Percentiles rank a stretch among this genome's conserved stretches.
These are phyloP conservation scores for Australoheros scitulus DNA, from an alignment of 2,113 vertebrate genomes.

Conservation along the genomic window DNA sequence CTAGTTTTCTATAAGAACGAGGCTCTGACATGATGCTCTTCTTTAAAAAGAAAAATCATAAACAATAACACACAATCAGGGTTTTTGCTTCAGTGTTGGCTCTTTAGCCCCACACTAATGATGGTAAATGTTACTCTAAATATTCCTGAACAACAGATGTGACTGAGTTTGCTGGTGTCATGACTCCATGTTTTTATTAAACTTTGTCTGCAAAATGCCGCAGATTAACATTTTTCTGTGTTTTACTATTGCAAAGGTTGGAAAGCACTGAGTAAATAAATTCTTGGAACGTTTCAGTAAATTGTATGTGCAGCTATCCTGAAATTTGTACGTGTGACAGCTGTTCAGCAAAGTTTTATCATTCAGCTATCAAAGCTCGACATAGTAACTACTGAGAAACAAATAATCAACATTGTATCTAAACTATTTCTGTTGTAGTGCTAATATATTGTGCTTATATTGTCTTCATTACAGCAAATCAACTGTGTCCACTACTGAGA, in stretches of 20 bases:
- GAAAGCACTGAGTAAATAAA: too few relatives aligned
- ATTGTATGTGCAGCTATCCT: too few relatives aligned
- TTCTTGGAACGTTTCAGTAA: too few relatives aligned
- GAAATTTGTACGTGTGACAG: too few relatives aligned
- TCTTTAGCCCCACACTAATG: background rate
- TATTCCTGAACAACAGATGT: background rate
- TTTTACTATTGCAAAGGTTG: background rate
- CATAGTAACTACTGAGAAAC: background rate
- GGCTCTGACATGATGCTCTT: too few relatives aligned
- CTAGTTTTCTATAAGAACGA: too few relatives aligned
- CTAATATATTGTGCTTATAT: background rate
- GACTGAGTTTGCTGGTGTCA: background rate
- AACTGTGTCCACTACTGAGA: conserved; percentile 35
- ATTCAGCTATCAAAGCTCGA: background rate
- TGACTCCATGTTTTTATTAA: background rate
- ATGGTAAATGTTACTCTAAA: background rate
- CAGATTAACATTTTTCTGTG: background rate
- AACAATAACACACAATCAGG: too few relatives aligned
- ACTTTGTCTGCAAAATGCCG: background rate
- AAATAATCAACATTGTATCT: background rate
- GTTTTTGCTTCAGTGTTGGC: too few relatives aligned
- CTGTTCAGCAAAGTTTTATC: too few relatives aligned
- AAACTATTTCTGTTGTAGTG: conserved; percentile 30
- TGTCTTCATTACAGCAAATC: conserved; percentile 26
- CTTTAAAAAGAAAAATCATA: too few relatives aligned